Evolutionary conservation across 2,888 invertebrate species (phyloP).

Genomic region (Oscheius sp.): DNA sequence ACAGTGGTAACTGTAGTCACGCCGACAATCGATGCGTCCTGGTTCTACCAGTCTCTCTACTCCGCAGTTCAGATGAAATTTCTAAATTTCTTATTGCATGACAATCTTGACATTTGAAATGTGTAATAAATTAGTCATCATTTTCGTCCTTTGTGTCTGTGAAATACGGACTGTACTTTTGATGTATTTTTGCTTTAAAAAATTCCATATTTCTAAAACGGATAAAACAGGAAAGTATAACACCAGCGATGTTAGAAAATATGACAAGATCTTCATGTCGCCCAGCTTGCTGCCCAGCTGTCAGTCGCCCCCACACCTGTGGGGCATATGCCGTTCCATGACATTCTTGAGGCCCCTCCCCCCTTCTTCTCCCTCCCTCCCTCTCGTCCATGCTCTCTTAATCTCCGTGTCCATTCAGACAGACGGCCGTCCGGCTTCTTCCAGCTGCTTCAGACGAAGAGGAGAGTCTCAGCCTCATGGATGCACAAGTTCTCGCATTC

Average conservation of each 20-base stretch:
- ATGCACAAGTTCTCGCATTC: conserved; percentile 24
- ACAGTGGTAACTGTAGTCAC: too few species aligned
- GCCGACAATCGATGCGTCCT: too few species aligned
- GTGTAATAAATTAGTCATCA: too few species aligned
- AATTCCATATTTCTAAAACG: background rate
- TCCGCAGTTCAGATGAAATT: too few species aligned
- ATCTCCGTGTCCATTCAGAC: conserved; percentile 16
- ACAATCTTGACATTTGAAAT: too few species aligned
- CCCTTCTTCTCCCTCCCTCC: background rate
- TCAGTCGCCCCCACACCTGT: background rate
- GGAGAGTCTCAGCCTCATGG: conserved; percentile 11
- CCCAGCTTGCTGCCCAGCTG: background rate
- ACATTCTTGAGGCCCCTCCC: conserved; percentile 8
- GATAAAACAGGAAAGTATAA: too few species aligned
- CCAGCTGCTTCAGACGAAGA: too few species aligned
- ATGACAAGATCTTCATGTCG: background rate
- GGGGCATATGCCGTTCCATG: conserved; percentile 17
- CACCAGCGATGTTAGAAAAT: too few species aligned
- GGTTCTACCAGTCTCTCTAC: too few species aligned
- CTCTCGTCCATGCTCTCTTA: conserved; percentile 11
- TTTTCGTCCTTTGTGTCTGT: too few species aligned
- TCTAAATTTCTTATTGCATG: too few species aligned
- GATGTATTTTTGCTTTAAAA: background rate
- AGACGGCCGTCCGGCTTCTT: too few species aligned
- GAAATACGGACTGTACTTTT: background rate